These are phyloP conservation scores for Dioctria rufipes DNA, from an alignment of 2,888 invertebrate species.

Conservation along the genomic window DNA sequence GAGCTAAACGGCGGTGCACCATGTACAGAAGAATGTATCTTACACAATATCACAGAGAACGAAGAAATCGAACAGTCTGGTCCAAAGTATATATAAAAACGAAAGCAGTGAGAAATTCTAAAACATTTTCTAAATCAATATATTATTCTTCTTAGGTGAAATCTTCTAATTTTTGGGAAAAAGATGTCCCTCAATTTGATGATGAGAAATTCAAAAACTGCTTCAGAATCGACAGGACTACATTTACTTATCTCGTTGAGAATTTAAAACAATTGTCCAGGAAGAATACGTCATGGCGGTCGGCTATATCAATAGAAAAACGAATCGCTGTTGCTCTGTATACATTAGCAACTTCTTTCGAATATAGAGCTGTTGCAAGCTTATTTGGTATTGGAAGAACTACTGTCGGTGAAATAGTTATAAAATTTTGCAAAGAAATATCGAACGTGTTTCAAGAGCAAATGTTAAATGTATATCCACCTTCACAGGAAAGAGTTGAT, in stretches of 20 bases:
- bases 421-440: slow-evolving; percentile 1
- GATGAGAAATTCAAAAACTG: slow-evolving; percentile 20
- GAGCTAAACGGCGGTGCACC: too few species aligned
- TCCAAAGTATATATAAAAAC: too few species aligned
- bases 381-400: slow-evolving; percentile 55
- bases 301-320: slow-evolving; percentile 28
- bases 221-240: slow-evolving; percentile 6
- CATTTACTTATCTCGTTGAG: background rate
- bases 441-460: background rate
- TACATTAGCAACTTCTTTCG: slow-evolving; percentile 43
- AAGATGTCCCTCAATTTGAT: slow-evolving; percentile 15
- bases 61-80: too few species aligned
- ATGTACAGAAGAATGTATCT: too few species aligned
- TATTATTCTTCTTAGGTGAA: too few species aligned
- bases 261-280: background rate
- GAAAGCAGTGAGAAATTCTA: too few species aligned
- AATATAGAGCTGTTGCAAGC: slow-evolving; percentile 39
- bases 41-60: too few species aligned
- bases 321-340: slow-evolving; percentile 46
- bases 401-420: slow-evolving; percentile 55
- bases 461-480: background rate
- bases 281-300: background rate
- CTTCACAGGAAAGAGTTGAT: slow-evolving; percentile 3
- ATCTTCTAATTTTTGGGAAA: too few species aligned
- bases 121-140: too few species aligned